Percentiles rank a stretch among this genome's conserved stretches.
phyloP scores from a whole-genome alignment of 92 coral and sea anemone genomes.

The Palythoa grandis region DNA sequence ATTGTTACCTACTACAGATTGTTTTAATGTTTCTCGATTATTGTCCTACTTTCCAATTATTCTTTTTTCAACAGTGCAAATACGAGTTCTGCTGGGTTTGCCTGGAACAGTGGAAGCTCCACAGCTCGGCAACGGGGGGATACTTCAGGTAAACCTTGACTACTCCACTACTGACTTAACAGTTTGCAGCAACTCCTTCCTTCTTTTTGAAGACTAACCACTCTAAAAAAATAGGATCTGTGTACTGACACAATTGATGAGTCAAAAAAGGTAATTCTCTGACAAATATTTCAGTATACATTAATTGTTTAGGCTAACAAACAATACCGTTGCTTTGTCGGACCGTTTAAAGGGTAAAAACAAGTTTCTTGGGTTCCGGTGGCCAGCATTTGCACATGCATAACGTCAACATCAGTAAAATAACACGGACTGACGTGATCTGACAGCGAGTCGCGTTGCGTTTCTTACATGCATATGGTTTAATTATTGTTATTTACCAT shows the following conservation, averaged over 20 bases:
- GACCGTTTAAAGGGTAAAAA: background rate
- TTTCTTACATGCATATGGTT: too few relatives aligned
- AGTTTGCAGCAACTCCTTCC: too few relatives aligned
- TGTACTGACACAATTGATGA: too few relatives aligned
- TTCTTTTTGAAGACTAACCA: background rate
- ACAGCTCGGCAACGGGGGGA: slow-evolving; percentile 98
- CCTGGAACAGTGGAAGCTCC: slow-evolving; percentile 93
- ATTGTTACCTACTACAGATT: background rate
- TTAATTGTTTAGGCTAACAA: too few relatives aligned
- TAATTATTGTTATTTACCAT: too few relatives aligned
- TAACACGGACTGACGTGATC: too few relatives aligned
- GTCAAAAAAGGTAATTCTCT: too few relatives aligned
- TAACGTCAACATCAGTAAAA: too few relatives aligned
- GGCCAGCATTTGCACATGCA: background rate
- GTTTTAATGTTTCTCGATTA: background rate
- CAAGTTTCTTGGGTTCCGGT: background rate
- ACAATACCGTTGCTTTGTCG: background rate
- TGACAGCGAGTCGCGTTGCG: too few relatives aligned
- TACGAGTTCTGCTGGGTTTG: slow-evolving; percentile 96
- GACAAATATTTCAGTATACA: too few relatives aligned
- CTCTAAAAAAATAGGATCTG: background rate
- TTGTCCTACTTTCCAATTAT: background rate
- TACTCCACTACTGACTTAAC: background rate
- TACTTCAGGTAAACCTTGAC: slow-evolving; percentile 75
- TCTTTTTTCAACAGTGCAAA: slow-evolving; percentile 30